Base-by-base conservation (phyloP, 2,113 vertebrate genomes). In the Murina feae region DNA sequence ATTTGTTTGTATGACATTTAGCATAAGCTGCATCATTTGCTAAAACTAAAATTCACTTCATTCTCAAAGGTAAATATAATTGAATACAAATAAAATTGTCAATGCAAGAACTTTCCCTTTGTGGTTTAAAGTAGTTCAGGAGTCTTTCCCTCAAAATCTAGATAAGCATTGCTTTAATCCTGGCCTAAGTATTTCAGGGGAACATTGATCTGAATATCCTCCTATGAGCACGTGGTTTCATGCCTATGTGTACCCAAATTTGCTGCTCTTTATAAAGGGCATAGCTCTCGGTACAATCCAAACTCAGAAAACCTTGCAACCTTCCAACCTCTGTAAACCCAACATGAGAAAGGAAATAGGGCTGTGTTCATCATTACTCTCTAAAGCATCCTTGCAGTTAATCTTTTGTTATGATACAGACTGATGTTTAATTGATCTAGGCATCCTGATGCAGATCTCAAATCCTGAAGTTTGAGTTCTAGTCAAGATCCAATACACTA, bases 1-100 rank as follows among this genome's bases (percentile, higher is more conserved):
- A 86, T 89, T 10, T 17, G 25, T 68, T 96, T 96, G 85, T 71
- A 92, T 55, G 71, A 85, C 47, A 71, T 49, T 84, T 91, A 89
- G 65, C 10, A 53, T 30, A 92, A 93, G 32, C 9, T 55, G 23
- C 30, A 82, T 80, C 55, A 92, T 32, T 80, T 92, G 30, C 42
- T 93, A 91, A 82, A 86, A 94, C 23, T 47, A 42, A 94, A 94
- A 71, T 32, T 90, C 37, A 85, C 21, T 69, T 75, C 80, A 39
- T 20, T 42, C 58, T 90, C 60, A 91, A 87, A 95, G 42, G 76
- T 68, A 75, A 87, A 82, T 53, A 82, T 58, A 51, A 17, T 81
- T 53, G 30, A 95, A 71, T 60, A 89, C 10, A 91, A 94, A 68
- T 49, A 68, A 79, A 96, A 83, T 21, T 44, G 47, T 32, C 72